Conservation (phyloP, 2,797 vertebrate genomes). For the Chelonia mydas region DNA sequence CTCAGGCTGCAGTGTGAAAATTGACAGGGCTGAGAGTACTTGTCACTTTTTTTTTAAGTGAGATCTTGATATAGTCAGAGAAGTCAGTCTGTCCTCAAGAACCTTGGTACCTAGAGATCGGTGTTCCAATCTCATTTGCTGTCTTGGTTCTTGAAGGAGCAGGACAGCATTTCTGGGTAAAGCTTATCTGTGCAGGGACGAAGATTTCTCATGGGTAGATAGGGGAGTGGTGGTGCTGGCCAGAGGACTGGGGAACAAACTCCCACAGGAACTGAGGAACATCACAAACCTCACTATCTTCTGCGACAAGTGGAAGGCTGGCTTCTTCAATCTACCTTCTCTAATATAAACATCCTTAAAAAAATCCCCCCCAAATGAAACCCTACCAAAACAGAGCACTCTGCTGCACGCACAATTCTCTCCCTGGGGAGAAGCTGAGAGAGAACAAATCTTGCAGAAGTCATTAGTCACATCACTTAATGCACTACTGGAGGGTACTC, state of each 20-base stretch:
- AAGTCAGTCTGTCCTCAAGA: background rate
- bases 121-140: background rate
- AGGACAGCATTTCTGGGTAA: background rate
- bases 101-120: background rate
- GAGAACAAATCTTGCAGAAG: fast-evolving
- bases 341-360: background rate
- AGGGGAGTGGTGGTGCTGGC: no score
- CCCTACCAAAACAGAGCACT: background rate
- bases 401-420: fast-evolving
- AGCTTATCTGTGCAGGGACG: background rate
- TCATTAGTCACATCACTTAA: background rate
- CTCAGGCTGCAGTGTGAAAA: background rate
- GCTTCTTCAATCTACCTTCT: background rate
- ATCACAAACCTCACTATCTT: background rate
- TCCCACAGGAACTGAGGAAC: background rate
- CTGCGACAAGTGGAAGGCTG: background rate
- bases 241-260: background rate
- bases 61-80: background rate
- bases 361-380: background rate
- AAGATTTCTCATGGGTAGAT: background rate
- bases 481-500: background rate
- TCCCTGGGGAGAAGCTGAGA: background rate
- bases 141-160: background rate
- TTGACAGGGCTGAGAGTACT: background rate
- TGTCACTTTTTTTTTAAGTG: background rate